These are phyloP conservation scores for Acipenser oxyrinchus DNA, from an alignment of 2,797 vertebrate genomes.

Conservation along the genomic window DNA sequence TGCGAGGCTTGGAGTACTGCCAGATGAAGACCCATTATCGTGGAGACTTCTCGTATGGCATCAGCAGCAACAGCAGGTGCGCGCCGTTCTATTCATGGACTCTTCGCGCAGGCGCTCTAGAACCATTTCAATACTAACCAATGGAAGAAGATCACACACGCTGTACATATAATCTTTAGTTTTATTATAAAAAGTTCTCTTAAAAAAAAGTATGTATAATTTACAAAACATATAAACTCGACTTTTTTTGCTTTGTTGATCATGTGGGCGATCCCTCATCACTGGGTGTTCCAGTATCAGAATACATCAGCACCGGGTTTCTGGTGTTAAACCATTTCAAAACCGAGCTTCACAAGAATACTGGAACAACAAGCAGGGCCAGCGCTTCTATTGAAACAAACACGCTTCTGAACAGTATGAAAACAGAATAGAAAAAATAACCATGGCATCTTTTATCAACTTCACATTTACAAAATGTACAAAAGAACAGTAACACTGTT, in stretches of 20 bases:
- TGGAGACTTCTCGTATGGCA: no score
- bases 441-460: slow-evolving; percentile 7
- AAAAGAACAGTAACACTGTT: slow-evolving; percentile 2
- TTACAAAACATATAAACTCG: slow-evolving; percentile 32
- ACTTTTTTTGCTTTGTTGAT: slow-evolving; percentile 40
- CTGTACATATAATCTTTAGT: neutral
- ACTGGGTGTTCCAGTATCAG: slow-evolving; percentile 46
- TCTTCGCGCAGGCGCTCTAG: neutral
- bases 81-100: neutral
- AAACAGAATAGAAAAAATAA: slow-evolving; percentile 28
- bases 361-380: slow-evolving; percentile 58
- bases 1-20: no score
- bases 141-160: neutral
- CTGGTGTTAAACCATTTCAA: slow-evolving; percentile 86
- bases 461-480: slow-evolving; percentile 20
- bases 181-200: slow-evolving; percentile 1
- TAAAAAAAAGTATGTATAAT: slow-evolving; percentile 39
- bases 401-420: neutral
- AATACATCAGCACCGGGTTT: slow-evolving; percentile 85
- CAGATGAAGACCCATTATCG: no score
- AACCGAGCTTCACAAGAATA: slow-evolving; percentile 92
- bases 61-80: neutral
- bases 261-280: slow-evolving; percentile 37
- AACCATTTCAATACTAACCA: neutral
- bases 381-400: slow-evolving; percentile 17